Percentiles rank a stretch among this genome's conserved stretches.
phyloP scores from a whole-genome alignment of 1,140 invertebrate genomes.

The Trissolcus basalis region DNA sequence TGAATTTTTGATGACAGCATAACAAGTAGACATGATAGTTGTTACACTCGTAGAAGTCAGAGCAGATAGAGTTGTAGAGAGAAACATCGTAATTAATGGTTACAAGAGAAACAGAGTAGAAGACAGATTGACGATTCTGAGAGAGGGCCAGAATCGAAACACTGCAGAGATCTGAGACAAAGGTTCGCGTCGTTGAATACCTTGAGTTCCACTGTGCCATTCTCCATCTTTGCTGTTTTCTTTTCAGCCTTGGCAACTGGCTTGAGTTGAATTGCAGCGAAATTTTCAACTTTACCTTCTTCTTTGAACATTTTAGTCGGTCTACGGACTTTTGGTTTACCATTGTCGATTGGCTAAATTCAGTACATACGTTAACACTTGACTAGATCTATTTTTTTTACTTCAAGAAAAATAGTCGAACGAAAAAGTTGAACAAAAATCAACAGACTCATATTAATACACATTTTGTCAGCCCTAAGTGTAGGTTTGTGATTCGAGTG shows the following conservation, averaged over 20 bases:
- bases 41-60: constrained; percentile 4
- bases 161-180: constrained; percentile 36
- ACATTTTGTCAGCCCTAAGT: too few relatives aligned
- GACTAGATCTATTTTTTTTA: neutral
- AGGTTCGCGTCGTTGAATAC: constrained; percentile 64
- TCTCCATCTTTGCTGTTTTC: constrained; percentile 74
- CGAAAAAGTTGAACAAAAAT: neutral
- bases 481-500: neutral
- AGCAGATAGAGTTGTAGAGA: constrained; percentile 31
- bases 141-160: constrained; percentile 31
- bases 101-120: constrained; percentile 31
- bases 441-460: neutral
- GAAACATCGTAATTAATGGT: constrained; percentile 39
- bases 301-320: constrained; percentile 72
- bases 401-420: neutral
- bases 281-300: constrained; percentile 78
- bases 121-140: constrained; percentile 41
- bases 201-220: constrained; percentile 70
- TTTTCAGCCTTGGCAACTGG: constrained; percentile 75
- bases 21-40: neutral
- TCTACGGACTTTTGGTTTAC: constrained; percentile 73
- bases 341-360: constrained; percentile 33
- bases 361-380: constrained; percentile 11
- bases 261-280: constrained; percentile 79
- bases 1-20: neutral